These are phyloP conservation scores for Leucozona laternaria DNA, from an alignment of 2,888 invertebrate genomes.

Conservation along the genomic window DNA sequence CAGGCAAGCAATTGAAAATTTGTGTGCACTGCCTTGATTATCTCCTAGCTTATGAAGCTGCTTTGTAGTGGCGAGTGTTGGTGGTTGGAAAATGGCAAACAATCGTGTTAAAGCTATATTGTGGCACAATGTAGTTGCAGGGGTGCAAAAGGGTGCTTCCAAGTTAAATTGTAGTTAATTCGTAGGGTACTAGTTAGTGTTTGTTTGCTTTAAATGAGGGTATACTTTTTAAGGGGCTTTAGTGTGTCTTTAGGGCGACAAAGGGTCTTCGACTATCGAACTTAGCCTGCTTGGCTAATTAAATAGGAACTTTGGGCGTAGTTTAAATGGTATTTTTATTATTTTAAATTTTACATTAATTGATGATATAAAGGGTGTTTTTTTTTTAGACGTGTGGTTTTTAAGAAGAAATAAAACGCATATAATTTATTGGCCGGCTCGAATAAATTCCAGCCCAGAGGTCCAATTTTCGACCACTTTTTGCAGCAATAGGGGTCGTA, in stretches of 20 bases:
- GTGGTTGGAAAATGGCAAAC: constrained; percentile 64
- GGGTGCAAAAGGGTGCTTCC: constrained; percentile 48
- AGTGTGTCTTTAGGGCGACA: constrained; percentile 19
- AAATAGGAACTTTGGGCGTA: not conserved
- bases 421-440: too few relatives aligned
- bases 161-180: constrained; percentile 66
- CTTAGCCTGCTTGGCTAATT: not conserved
- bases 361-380: too few relatives aligned
- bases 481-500: too few relatives aligned
- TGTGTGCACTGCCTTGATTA: constrained; percentile 25
- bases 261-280: constrained; percentile 1
- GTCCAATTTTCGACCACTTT: too few relatives aligned
- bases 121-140: not conserved
- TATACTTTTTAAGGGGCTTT: not conserved
- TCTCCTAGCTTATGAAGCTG: constrained; percentile 22
- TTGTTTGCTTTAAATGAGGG: constrained; percentile 20
- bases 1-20: constrained; percentile 20
- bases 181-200: constrained; percentile 41
- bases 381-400: too few relatives aligned
- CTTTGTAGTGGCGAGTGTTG: constrained; percentile 22
- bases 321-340: not conserved
- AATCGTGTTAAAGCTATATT: constrained; percentile 48
- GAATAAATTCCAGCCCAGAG: too few relatives aligned
- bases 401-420: too few relatives aligned
- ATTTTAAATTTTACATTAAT: not conserved